Base-by-base conservation (phyloP, 2,797 vertebrate species). In the Fistularia commersonii region DNA sequence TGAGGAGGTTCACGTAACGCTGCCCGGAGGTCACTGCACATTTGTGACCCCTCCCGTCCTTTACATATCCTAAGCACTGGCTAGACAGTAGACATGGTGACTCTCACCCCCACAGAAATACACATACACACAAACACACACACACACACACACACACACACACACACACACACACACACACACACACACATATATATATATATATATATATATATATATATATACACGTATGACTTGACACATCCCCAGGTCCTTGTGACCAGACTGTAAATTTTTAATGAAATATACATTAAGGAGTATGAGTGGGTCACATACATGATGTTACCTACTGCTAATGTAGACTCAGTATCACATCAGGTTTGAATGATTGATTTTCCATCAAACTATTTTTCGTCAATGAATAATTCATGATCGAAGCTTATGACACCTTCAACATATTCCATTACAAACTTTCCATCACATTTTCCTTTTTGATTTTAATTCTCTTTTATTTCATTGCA, bases 201-300 rank as follows among this genome's bases (percentile, higher is more conserved):
- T n/a, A n/a, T n/a, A n/a, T n/a, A n/a, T n/a, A n/a, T n/a, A n/a
- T n/a, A n/a, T n/a, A n/a, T n/a, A n/a, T n/a, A n/a, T n/a, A n/a
- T n/a, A n/a, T n/a, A n/a, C 23, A 32, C 41, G 49, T 4, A 57
- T 40, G 37, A 62, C 56, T 51, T 51, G 59, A 76, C 57, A 58
- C 74, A 69, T 74, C 77, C 60, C 74, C 49, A 23, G 61, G 32
- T 64, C 43, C 63, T 52, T 57, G 52, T 32, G 36, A 43, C 59
- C 48, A 37, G 47, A 47, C 54, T 66, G 69, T 89, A 73, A 83
- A 91, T 90, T 76, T 85, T 91, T 89, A 81, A 91, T 91, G 84
- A 57, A 67, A 83, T 81, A 80, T 89, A 90, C 89, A 90, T 90
- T 90, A 89, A 90, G 86, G 75, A 41, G 72, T 64, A 78, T 86